These are phyloP conservation scores for Anguilla rostrata DNA, from an alignment of 2,113 vertebrate species.

Conservation along the genomic window DNA sequence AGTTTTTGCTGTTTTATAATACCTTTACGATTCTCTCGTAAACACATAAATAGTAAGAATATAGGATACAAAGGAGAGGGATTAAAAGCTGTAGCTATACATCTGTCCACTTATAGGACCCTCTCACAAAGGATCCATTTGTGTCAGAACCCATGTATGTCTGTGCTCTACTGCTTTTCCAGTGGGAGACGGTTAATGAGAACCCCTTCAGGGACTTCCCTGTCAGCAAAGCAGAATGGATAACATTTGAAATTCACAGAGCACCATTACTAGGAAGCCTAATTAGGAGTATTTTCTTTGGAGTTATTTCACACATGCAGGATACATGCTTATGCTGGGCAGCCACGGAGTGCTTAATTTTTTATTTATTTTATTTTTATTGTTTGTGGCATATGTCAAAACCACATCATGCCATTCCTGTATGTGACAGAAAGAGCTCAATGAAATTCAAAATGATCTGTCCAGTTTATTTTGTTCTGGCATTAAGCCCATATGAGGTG, in stretches of 20 bases:
- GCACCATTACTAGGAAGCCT: constrained; percentile 69
- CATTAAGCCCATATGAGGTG: not conserved
- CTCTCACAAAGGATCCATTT: not conserved
- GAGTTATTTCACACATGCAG: constrained; percentile 56
- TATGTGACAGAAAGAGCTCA: not conserved
- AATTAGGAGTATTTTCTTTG: constrained; percentile 70
- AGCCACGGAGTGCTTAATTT: not conserved
- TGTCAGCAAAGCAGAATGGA: constrained; percentile 68
- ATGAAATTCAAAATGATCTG: not conserved
- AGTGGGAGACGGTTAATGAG: constrained; percentile 62
- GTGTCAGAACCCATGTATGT: constrained; percentile 35
- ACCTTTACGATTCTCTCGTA: not conserved
- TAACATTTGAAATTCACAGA: constrained; percentile 68
- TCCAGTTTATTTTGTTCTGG: constrained; percentile 11
- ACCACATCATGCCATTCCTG: not conserved
- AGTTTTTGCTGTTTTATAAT: not conserved
- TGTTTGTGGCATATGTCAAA: constrained; percentile 3
- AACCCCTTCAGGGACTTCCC: constrained; percentile 62
- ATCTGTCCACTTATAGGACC: not conserved
- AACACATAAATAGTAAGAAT: not conserved
- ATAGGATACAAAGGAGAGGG: not conserved
- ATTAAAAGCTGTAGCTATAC: not conserved
- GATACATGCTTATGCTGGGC: constrained; percentile 34
- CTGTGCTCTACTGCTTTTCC: constrained; percentile 36
- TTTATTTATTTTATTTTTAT: constrained; percentile 22